phyloP scores from a whole-genome alignment of 2,113 vertebrate species.

The Ariopsis seemanni region DNA sequence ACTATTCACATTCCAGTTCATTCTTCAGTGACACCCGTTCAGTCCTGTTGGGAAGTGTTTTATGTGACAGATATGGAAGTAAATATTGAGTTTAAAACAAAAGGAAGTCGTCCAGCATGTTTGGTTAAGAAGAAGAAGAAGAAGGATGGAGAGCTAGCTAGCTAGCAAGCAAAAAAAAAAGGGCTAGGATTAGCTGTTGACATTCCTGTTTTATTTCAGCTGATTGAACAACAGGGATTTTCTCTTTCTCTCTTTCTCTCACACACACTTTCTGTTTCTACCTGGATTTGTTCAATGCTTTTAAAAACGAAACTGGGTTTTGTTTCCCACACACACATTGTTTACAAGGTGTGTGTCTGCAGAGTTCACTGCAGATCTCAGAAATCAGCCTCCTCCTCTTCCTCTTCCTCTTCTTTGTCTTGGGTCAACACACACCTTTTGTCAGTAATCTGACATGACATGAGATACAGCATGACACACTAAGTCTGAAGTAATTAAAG shows the following conservation, averaged over 20 bases:
- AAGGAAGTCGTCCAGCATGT: background rate
- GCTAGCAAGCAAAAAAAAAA: background rate
- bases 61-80: too few relatives aligned
- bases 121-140: background rate
- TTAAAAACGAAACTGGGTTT: background rate
- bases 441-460: background rate
- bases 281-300: background rate
- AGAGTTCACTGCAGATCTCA: constrained; percentile 19
- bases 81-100: background rate
- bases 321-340: background rate
- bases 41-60: background rate
- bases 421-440: background rate
- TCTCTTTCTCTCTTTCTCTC: background rate
- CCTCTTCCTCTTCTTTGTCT: background rate
- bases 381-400: background rate
- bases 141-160: background rate
- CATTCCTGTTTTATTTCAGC: constrained; percentile 19
- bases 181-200: constrained; percentile 33
- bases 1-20: too few relatives aligned
- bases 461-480: background rate
- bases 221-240: background rate
- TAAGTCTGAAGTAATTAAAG: background rate
- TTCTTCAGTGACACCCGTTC: background rate
- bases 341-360: constrained; percentile 9
- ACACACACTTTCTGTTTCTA: background rate